Conservation (phyloP, 92 coral and sea anemone species). For the Montipora capitata region DNA sequence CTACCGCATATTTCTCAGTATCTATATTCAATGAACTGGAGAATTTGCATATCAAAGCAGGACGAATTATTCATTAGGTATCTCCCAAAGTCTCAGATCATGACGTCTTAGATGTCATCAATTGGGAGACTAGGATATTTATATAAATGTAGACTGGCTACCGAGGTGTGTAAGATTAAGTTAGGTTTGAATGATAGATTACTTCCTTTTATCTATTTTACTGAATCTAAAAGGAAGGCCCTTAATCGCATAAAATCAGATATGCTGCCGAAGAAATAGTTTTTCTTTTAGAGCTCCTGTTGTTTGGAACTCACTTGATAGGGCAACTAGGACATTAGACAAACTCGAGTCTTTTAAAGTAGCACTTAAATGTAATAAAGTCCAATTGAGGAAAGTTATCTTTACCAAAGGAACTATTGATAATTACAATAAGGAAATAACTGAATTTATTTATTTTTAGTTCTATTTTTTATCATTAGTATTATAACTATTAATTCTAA, state of each 20-base stretch:
- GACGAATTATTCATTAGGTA: not conserved
- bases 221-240: not conserved
- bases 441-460: not conserved
- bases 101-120: conserved; percentile 3
- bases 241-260: not conserved
- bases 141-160: not conserved
- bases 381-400: not conserved
- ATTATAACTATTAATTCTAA: too few species aligned
- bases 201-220: not conserved
- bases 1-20: conserved; percentile 4
- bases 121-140: conserved; percentile 32
- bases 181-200: not conserved
- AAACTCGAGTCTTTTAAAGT: conserved; percentile 4
- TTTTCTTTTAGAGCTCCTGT: not conserved
- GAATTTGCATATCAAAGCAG: conserved; percentile 21
- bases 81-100: not conserved
- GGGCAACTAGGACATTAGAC: not conserved
- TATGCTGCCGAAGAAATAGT: not conserved
- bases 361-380: conserved; percentile 4
- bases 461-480: too few species aligned
- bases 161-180: not conserved
- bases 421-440: conserved; percentile 1
- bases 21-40: conserved; percentile 28
- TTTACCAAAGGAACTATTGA: conserved; percentile 2
- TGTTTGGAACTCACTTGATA: not conserved